These are phyloP conservation scores for Ceyx cyanopectus DNA, from an alignment of 2,113 vertebrate species.

Conservation along the genomic window DNA sequence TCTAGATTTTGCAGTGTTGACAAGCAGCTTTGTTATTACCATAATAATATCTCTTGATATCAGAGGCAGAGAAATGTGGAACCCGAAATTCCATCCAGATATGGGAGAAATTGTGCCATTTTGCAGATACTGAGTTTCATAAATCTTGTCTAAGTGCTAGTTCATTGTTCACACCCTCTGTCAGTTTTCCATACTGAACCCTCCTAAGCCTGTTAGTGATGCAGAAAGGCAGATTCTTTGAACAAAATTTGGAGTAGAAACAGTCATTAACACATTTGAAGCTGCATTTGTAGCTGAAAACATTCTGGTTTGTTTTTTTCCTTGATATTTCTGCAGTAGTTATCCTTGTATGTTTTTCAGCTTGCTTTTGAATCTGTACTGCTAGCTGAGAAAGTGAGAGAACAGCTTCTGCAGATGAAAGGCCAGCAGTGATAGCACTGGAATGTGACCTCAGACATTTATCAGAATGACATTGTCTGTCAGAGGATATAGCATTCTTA, in stretches of 20 bases:
- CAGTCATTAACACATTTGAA: not conserved
- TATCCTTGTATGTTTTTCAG: not conserved
- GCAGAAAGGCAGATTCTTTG: not conserved
- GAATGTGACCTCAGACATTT: constrained; percentile 37
- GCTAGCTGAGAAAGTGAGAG: not conserved
- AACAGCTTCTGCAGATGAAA: constrained; percentile 19
- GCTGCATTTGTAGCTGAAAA: not conserved
- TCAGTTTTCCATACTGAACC: not conserved
- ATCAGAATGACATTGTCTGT: not conserved
- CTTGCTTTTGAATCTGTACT: not conserved
- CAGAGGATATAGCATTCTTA: not conserved
- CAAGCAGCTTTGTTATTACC: not conserved
- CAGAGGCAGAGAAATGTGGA: not conserved
- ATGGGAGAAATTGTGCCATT: not conserved
- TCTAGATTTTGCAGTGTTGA: not conserved
- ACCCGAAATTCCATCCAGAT: not conserved
- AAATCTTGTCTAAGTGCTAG: not conserved
- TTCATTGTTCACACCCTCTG: not conserved
- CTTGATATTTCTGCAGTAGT: not conserved
- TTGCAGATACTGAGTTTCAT: not conserved
- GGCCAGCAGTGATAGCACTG: not conserved
- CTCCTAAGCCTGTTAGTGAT: not conserved
- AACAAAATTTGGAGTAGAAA: not conserved
- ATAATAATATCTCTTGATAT: not conserved
- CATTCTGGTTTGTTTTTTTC: not conserved